A percentile compares a stretch with the other conserved stretches of the same genome.
These are phyloP conservation scores for Plagodis dolabraria DNA, from an alignment of 2,888 invertebrate genomes.

Conservation along the genomic window DNA sequence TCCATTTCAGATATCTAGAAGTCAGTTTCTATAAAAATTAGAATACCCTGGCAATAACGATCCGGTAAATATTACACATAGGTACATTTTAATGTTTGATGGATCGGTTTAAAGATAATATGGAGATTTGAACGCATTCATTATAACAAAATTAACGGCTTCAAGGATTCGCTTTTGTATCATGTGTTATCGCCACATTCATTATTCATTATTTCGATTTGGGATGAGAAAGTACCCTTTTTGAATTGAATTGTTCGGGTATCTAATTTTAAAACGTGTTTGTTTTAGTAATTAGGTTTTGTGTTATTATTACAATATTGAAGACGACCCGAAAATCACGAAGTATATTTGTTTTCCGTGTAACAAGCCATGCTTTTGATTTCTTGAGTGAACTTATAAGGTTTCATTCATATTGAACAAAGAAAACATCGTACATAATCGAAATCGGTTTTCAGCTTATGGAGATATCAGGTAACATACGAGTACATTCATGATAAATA, in stretches of 20 bases:
- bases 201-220: constrained; percentile 32
- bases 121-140: constrained; percentile 48
- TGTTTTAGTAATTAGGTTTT: constrained; percentile 7
- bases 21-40: background rate
- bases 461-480: too few relatives aligned
- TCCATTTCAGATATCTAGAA: too few relatives aligned
- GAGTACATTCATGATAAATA: too few relatives aligned
- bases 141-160: constrained; percentile 41
- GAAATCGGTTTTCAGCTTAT: too few relatives aligned
- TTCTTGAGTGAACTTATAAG: too few relatives aligned
- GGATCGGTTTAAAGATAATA: constrained; percentile 66
- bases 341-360: too few relatives aligned
- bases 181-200: constrained; percentile 32
- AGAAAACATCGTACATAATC: too few relatives aligned
- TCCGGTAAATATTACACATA: constrained; percentile 45
- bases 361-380: too few relatives aligned
- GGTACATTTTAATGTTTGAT: constrained; percentile 55
- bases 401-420: too few relatives aligned
- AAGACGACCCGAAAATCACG: too few relatives aligned
- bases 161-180: constrained; percentile 34
- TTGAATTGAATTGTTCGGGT: constrained; percentile 6
- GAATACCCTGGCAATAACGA: constrained; percentile 7
- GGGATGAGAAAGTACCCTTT: constrained; percentile 18
- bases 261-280: constrained; percentile 5
- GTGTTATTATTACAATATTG: background rate